Percentiles rank a stretch among this genome's conserved stretches.
These are phyloP conservation scores for Thryonomys swinderianus DNA, from an alignment of 2,113 vertebrate species.

Conservation along the genomic window DNA sequence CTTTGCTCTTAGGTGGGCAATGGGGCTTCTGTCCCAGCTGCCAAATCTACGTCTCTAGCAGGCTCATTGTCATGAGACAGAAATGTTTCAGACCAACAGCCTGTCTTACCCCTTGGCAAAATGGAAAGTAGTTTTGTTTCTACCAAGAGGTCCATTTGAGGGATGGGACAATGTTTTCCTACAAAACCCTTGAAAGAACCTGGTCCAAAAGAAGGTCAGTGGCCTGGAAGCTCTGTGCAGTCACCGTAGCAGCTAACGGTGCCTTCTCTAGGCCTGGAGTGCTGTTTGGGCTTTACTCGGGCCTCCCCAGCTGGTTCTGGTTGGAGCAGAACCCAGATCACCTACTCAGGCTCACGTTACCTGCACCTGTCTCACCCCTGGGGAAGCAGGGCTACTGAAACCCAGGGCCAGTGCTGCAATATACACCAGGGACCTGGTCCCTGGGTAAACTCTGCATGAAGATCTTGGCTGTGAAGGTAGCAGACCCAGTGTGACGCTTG, in stretches of 20 bases:
- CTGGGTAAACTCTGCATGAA: background rate
- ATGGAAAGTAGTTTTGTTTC: conserved; percentile 44
- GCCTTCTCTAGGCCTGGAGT: background rate
- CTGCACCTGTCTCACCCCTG: background rate
- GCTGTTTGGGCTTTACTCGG: background rate
- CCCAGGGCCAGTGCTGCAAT: background rate
- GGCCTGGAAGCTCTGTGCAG: background rate
- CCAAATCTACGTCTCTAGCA: background rate
- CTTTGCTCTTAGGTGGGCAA: background rate
- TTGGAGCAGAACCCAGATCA: background rate
- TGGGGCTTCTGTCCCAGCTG: background rate
- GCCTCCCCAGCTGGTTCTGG: background rate
- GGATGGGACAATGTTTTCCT: background rate
- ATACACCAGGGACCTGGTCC: background rate
- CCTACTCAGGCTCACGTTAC: background rate
- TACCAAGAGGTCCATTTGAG: conserved; percentile 57
- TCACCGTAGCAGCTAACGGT: background rate
- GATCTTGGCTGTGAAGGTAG: background rate
- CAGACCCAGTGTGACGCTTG: background rate
- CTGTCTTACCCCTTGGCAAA: conserved; percentile 45
- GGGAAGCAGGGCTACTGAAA: conserved; percentile 30
- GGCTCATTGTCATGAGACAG: background rate
- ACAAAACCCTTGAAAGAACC: conserved; percentile 47
- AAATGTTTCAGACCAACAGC: background rate
- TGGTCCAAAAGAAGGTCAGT: conserved; percentile 1